Conservation (phyloP, 2,797 vertebrate species). For the Buceros bicornis region DNA sequence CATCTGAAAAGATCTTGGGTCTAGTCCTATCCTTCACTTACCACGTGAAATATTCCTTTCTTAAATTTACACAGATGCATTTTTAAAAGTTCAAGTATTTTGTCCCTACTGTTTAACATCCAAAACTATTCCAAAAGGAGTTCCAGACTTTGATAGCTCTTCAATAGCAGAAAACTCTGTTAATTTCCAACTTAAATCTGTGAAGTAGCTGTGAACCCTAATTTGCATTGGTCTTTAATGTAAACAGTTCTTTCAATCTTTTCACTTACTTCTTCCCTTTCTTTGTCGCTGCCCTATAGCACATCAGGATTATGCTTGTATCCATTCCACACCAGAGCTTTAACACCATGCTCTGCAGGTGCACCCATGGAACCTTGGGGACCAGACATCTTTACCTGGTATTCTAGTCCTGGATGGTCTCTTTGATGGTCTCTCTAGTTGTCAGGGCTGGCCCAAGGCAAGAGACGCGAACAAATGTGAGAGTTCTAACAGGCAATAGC, state of each 20-base stretch:
- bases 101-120: background rate
- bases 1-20: background rate
- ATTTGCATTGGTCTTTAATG: background rate
- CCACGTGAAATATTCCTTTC: background rate
- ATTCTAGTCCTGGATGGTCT: no score
- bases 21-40: background rate
- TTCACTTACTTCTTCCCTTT: background rate
- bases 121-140: background rate
- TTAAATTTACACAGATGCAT: background rate
- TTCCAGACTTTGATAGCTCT: background rate
- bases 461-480: background rate
- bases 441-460: background rate
- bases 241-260: background rate
- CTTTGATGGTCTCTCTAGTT: background rate
- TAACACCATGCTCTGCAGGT: background rate
- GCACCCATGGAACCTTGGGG: accelerated
- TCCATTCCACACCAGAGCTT: background rate
- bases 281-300: background rate
- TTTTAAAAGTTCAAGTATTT: background rate
- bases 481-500: background rate
- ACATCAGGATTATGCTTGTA: background rate
- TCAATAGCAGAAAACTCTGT: background rate
- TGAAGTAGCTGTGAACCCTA: background rate
- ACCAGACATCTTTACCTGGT: background rate
- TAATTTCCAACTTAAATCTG: background rate